phyloP scores from a whole-genome alignment of 2,113 vertebrate genomes.

The Jacana jacana region DNA sequence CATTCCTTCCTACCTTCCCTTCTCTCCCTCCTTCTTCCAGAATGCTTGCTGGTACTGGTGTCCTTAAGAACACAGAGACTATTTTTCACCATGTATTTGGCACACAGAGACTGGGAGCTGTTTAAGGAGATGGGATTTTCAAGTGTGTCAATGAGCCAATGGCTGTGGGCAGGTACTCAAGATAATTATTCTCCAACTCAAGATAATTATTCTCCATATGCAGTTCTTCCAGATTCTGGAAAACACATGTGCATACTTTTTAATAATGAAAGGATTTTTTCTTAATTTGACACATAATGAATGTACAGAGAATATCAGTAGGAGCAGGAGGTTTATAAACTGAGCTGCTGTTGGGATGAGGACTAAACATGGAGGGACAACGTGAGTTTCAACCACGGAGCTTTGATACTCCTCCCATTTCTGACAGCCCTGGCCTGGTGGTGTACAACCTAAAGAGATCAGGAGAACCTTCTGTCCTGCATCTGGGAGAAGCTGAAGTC shows the following conservation, averaged over 20 bases:
- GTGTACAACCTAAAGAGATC: background rate
- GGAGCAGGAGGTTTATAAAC: background rate
- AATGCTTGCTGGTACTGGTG: background rate
- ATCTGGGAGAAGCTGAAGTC: background rate
- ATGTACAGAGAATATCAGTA: background rate
- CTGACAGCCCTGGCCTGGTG: background rate
- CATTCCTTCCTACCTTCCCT: background rate
- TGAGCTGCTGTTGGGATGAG: background rate
- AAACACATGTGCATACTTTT: background rate
- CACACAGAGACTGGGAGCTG: slow-evolving; percentile 64
- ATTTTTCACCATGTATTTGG: slow-evolving; percentile 49
- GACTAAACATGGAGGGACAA: background rate
- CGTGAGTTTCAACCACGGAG: background rate
- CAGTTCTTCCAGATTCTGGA: slow-evolving; percentile 73
- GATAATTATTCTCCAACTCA: slow-evolving; percentile 67
- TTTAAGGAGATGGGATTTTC: slow-evolving; percentile 62
- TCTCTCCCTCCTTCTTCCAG: background rate
- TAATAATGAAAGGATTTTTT: background rate
- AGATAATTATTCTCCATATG: slow-evolving; percentile 70
- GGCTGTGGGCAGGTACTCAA: slow-evolving; percentile 52
- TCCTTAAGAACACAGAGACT: background rate
- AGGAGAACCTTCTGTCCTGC: background rate
- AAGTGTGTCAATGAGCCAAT: slow-evolving; percentile 54
- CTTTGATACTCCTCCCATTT: background rate
- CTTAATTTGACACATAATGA: background rate